Percentiles rank a stretch among this genome's conserved stretches.
phyloP scores from a whole-genome alignment of 2,888 invertebrate species.

The Cheilosia impressa region DNA sequence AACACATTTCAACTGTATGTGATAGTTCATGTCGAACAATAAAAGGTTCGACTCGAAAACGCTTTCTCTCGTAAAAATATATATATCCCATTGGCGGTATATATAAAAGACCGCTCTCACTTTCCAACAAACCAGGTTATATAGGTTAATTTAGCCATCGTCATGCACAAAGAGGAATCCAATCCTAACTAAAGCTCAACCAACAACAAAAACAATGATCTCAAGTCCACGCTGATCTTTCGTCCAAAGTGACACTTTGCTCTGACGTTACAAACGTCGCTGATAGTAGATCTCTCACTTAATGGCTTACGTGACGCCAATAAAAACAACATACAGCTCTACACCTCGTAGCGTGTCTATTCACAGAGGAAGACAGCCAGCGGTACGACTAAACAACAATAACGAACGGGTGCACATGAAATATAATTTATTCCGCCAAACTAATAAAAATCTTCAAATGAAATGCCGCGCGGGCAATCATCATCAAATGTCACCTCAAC shows the following conservation, averaged over 20 bases:
- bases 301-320: constrained; percentile 52
- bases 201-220: not conserved
- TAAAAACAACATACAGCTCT: constrained; percentile 13
- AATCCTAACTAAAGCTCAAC: not conserved
- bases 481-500: constrained; percentile 73
- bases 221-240: constrained; percentile 25
- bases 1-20: not conserved
- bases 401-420: constrained; percentile 16
- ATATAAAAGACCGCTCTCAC: not conserved
- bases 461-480: constrained; percentile 68
- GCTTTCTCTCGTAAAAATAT: constrained; percentile 35
- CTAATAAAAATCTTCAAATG: constrained; percentile 72
- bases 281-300: constrained; percentile 46
- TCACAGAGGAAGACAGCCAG: not conserved
- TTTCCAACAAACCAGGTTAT: constrained; percentile 29
- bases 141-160: constrained; percentile 34
- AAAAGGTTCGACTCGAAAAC: constrained; percentile 14
- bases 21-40: constrained; percentile 23
- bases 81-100: not conserved
- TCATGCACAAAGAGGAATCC: constrained; percentile 14
- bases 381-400: constrained; percentile 1
- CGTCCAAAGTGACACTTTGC: constrained; percentile 37
- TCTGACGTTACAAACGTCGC: constrained; percentile 35
- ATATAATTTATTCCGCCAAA: constrained; percentile 68
- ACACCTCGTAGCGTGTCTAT: constrained; percentile 19